phyloP scores from a whole-genome alignment of 2,113 vertebrate species.

The Perca fluviatilis region DNA sequence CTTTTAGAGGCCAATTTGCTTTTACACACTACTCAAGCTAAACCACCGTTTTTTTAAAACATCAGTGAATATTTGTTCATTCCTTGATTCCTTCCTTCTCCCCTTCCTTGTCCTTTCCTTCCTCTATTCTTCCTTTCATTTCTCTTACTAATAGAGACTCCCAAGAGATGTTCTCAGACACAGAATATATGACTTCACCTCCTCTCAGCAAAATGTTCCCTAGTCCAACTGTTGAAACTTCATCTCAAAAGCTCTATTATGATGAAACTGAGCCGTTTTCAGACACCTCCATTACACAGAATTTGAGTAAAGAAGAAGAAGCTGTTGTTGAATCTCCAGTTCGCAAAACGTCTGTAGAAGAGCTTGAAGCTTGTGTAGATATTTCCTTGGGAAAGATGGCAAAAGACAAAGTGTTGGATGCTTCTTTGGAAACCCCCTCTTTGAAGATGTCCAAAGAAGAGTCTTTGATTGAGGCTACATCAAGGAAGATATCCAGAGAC shows the following conservation, averaged over 20 bases:
- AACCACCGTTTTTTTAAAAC: neutral
- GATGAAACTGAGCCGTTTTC: conserved; percentile 72
- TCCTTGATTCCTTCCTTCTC: neutral
- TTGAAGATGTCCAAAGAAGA: conserved; percentile 58
- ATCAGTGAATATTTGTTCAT: neutral
- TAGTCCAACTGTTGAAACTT: conserved; percentile 55
- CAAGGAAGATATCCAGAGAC: conserved; percentile 61
- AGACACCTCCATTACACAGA: conserved; percentile 60
- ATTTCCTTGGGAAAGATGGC: conserved; percentile 41
- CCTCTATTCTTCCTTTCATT: conserved; percentile 12
- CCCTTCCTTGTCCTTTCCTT: conserved; percentile 4
- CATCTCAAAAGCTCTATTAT: conserved; percentile 64
- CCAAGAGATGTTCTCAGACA: conserved; percentile 73
- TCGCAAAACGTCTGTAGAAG: conserved; percentile 54
- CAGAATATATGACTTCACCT: conserved; percentile 69
- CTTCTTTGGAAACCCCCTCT: conserved; percentile 40
- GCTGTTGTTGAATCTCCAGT: conserved; percentile 51
- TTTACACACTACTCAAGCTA: neutral
- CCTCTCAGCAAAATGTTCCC: conserved; percentile 68
- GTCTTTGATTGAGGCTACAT: conserved; percentile 31
- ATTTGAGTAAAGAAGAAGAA: conserved; percentile 63
- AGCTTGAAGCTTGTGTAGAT: conserved; percentile 60
- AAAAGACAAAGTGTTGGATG: conserved; percentile 60
- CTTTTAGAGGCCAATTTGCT: neutral
- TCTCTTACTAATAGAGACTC: conserved; percentile 75